These are phyloP conservation scores for Diabrotica balteata DNA, from an alignment of 2,888 invertebrate species.

Conservation along the genomic window DNA sequence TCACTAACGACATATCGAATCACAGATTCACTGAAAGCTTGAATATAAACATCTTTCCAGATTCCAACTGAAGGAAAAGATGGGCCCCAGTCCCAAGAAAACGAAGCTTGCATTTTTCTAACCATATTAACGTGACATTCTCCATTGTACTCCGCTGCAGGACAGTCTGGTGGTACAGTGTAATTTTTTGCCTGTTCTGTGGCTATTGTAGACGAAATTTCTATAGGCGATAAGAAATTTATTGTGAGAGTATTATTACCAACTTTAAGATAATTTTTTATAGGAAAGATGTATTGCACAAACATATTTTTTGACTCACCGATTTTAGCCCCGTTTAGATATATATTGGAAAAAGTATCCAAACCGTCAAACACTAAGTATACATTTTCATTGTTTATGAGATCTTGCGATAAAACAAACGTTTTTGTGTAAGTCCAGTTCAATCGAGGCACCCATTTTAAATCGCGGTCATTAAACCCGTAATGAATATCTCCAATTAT, in stretches of 20 bases:
- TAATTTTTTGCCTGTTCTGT: slow-evolving; percentile 49
- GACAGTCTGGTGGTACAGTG: slow-evolving; percentile 78
- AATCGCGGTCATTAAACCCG: slow-evolving; percentile 77
- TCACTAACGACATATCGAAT: slow-evolving; percentile 68
- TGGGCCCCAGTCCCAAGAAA: slow-evolving; percentile 97
- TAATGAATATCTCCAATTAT: slow-evolving; percentile 70
- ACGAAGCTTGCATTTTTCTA: slow-evolving; percentile 92
- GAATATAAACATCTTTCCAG: slow-evolving; percentile 76
- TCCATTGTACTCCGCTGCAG: slow-evolving; percentile 77
- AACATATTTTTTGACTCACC: slow-evolving; percentile 86
- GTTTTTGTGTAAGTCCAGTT: slow-evolving; percentile 78
- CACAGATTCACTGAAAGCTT: slow-evolving; percentile 69
- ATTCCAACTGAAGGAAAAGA: slow-evolving; percentile 93
- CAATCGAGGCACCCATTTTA: slow-evolving; percentile 83
- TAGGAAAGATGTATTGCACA: slow-evolving; percentile 74
- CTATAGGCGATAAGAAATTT: slow-evolving; percentile 55
- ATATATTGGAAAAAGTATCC: slow-evolving; percentile 81
- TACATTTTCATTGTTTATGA: slow-evolving; percentile 56
- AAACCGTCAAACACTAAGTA: slow-evolving; percentile 81
- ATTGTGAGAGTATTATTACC: slow-evolving; percentile 40
- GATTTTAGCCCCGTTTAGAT: slow-evolving; percentile 72
- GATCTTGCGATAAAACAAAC: slow-evolving; percentile 62
- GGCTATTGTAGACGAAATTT: slow-evolving; percentile 44
- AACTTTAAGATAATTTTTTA: slow-evolving; percentile 58
- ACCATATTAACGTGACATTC: slow-evolving; percentile 93